Evolutionary conservation across 2,888 invertebrate genomes (phyloP), one percentile per base, ranked within the genome.

Genomic region (Hypomecis atomaria): DNA sequence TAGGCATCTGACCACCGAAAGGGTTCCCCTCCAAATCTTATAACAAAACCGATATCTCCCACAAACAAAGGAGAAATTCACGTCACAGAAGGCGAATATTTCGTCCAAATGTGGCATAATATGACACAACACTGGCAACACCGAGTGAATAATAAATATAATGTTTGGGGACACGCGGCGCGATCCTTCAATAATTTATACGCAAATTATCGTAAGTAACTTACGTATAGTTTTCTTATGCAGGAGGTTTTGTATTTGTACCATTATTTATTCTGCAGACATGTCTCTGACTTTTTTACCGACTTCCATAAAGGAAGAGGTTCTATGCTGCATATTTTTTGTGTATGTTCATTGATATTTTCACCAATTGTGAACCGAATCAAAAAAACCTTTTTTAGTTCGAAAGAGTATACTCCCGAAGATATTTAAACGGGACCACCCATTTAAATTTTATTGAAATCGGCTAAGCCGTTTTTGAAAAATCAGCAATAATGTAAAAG

Each of bases 51-150:
- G 70, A 71, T 74, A 75, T 73, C 72, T 67, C 62, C 66, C 62
- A 55, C 66, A 74, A 75, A 76, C 75, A 73, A 72, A 78, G 64
- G 71, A 59, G 45, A 11, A 71, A 90, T 89, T 89, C 89, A 81
- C 82, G 85, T 86, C 89, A 84, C 90, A 86, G 78, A 80, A 78
- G 63, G 73, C 83, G 84, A 85, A 89, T 90, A 91, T 90, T 88
- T 90, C 84, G 83, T 85, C 87, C 85, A 88, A 90, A 90, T 85
- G 83, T 81, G 85, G 85, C 85, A 78, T 90, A 90, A 91, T 90
- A 90, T 89, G 90, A 90, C 90, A 90, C 87, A 87, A 85, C 86
- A 88, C 84, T 86, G 85, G 90, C 86, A 87, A 88, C 88, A 88
- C 78, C 74, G 79, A 77, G 77, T 91, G 90, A 92, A 92, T 92